Conservation (phyloP, 2,888 invertebrate species). For the Anthrax anthrax region DNA sequence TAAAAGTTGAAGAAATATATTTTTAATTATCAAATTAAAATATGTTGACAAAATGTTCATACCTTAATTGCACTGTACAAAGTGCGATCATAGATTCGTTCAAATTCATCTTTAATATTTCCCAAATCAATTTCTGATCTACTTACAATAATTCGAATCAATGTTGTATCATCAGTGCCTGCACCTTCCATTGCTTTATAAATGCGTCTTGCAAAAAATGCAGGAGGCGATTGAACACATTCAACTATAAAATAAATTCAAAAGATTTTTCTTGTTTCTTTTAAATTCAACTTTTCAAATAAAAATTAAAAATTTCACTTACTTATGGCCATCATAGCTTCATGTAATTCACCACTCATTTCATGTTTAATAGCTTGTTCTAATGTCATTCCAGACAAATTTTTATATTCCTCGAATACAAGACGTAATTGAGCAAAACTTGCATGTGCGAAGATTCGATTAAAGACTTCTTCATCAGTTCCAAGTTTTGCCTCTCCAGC, state of each 20-base stretch:
- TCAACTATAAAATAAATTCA: constrained; percentile 43
- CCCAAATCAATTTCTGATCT: constrained; percentile 56
- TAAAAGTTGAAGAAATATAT: too few relatives aligned
- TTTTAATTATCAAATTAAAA: too few relatives aligned
- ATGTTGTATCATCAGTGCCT: constrained; percentile 56
- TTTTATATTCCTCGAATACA: constrained; percentile 60
- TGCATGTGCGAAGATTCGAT: constrained; percentile 55
- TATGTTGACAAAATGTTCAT: constrained; percentile 14
- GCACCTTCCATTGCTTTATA: constrained; percentile 51
- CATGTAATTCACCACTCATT: constrained; percentile 49
- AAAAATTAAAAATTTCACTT: constrained; percentile 15
- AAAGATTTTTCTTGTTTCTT: background rate
- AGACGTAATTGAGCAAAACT: constrained; percentile 55
- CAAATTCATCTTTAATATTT: constrained; percentile 54
- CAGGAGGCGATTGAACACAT: constrained; percentile 49
- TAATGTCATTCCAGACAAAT: constrained; percentile 54
- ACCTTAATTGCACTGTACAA: constrained; percentile 49
- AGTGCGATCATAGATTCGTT: constrained; percentile 53
- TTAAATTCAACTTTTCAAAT: background rate
- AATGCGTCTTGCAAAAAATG: constrained; percentile 54
- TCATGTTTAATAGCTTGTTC: constrained; percentile 57
- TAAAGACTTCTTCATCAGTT: constrained; percentile 60
- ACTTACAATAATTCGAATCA: constrained; percentile 56
- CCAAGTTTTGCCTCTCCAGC: constrained; percentile 59
- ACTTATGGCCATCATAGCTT: constrained; percentile 58